Base-by-base conservation (phyloP, 2,113 vertebrate genomes). In the Cettia cetti region DNA sequence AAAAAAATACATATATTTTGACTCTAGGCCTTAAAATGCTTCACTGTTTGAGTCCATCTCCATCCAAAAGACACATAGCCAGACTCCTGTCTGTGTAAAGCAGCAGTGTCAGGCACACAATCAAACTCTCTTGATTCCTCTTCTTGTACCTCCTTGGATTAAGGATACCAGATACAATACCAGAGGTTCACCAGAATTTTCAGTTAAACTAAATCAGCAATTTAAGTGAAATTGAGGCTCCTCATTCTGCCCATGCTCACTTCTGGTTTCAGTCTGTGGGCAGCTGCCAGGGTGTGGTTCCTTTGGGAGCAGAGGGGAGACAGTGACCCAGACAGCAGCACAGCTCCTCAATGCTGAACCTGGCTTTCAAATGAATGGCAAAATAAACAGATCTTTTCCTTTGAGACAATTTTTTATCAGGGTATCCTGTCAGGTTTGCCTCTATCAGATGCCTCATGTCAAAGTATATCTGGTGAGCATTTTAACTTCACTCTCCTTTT, bases 1-100 rank as follows among this genome's bases (percentile, higher is more conserved):
- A 57, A 49, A 49, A 31, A 57, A 47, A 60, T 1, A 4, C 1
- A 0, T 2, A 5, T 13, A 28, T 57, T 72, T 80, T 77, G 0
- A 63, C 42, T 77, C 52, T 14, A 75, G 63, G 47, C 45, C 21
- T 63, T 68, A 39, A 77, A 78, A 10, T 71, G 56, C 31, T 37
- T 72, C 61, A 54, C 14, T 4, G 2, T 49, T 49, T 60, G 63
- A 66, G 37, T 53, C 44, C 9, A 45, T 31, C 15, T 39, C 70
- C 49, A n/a, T 17, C 40, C 23, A 19, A 40, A 76, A 61, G 71
- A 49, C 49, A 69, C 14, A 13, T 1, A 31, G 54, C 22, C 45
- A 82, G 72, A 53, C 3, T 30, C 45, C 37, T 15, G 28, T 9
- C 50, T 7, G 26, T 33, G 35, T 53, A 40, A 49, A 63, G 69